Percentiles rank a stretch among this genome's conserved stretches.
Conservation (phyloP, 2,888 invertebrate genomes). For the Caenorhabditis doughertyi region DNA sequence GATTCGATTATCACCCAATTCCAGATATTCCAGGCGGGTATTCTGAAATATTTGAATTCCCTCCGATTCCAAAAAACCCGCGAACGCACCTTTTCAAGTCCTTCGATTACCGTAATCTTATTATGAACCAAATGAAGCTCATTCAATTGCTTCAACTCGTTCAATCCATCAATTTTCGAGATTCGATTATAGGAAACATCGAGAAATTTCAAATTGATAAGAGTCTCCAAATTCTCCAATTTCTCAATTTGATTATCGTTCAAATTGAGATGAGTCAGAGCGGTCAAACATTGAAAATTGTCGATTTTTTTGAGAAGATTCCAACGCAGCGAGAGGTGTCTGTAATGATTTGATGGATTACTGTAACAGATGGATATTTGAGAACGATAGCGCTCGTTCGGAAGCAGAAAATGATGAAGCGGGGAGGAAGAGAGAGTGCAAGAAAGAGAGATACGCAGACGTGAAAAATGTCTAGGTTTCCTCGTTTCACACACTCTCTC, state of each 20-base stretch:
- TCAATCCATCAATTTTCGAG: slow-evolving; percentile 83
- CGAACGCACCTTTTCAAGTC: slow-evolving; percentile 85
- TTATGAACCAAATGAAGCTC: slow-evolving; percentile 84
- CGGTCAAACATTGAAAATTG: slow-evolving; percentile 88
- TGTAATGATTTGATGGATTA: no score
- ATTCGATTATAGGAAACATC: slow-evolving; percentile 96
- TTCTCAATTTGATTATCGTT: slow-evolving; percentile 91
- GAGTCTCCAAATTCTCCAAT: slow-evolving; percentile 92
- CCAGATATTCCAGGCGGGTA: slow-evolving; percentile 89
- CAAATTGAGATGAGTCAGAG: slow-evolving; percentile 91
- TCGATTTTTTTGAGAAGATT: slow-evolving; percentile 97
- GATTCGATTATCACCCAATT: slow-evolving; percentile 94
- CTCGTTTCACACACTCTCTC: no score
- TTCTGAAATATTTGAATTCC: slow-evolving; percentile 53
- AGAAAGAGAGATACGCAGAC: no score
- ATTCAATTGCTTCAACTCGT: slow-evolving; percentile 82
- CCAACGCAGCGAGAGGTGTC: slow-evolving; percentile 86
- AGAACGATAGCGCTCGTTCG: no score
- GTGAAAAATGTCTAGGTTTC: no score
- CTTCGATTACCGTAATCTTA: slow-evolving; percentile 84
- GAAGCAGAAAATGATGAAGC: no score
- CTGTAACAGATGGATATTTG: no score
- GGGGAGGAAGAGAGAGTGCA: no score
- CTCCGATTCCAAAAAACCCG: no score
- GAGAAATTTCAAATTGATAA: slow-evolving; percentile 93